phyloP scores from a whole-genome alignment of 2,113 vertebrate genomes.

The Pithys albifrons region DNA sequence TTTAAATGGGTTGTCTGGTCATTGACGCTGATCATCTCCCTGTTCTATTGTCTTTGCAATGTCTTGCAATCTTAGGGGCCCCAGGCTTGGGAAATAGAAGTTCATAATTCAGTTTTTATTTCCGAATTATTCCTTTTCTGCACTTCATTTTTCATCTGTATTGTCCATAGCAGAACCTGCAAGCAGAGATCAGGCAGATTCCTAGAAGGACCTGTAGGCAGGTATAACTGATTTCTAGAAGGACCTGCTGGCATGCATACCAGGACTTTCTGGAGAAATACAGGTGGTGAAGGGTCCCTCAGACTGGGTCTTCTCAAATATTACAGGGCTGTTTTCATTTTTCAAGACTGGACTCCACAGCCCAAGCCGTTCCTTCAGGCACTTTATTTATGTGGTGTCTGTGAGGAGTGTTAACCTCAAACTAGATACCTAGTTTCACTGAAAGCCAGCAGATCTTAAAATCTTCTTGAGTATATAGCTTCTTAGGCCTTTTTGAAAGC shows the following conservation, averaged over 20 bases:
- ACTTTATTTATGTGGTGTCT: not conserved
- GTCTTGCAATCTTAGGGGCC: not conserved
- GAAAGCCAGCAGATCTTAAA: not conserved
- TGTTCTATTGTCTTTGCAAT: fast-evolving
- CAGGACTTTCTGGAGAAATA: not conserved
- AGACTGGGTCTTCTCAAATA: not conserved
- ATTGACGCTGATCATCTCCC: not conserved
- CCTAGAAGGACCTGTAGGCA: not conserved
- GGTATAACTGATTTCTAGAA: not conserved
- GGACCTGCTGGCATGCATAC: not conserved
- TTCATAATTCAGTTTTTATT: not conserved
- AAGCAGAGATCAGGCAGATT: not conserved
- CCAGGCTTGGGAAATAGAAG: not conserved
- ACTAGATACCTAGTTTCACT: not conserved
- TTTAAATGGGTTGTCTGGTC: not conserved
- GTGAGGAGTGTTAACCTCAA: not conserved
- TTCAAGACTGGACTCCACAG: not conserved
- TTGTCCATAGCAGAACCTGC: not conserved
- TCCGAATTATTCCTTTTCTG: not conserved
- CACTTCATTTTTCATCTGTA: not conserved
- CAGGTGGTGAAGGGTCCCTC: not conserved
- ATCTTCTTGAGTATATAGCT: not conserved
- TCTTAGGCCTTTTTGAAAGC: not conserved
- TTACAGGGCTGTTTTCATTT: not conserved
- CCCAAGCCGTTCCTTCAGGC: not conserved